Evolutionary conservation across 2,888 invertebrate genomes (phyloP), one percentile per base, ranked within the genome.

Genomic region (Tridacna gigas): DNA sequence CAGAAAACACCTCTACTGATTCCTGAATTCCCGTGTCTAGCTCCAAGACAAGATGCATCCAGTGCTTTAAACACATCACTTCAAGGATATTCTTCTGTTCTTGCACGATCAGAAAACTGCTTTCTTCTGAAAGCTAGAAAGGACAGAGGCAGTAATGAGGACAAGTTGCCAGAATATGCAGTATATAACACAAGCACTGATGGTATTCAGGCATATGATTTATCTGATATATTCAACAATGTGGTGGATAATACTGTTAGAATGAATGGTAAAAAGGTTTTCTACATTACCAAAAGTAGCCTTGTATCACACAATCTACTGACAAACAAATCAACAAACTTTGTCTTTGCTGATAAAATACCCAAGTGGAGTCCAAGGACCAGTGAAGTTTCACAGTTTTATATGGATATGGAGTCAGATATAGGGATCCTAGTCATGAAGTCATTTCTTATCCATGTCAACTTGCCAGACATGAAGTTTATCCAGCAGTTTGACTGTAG

Each of bases 21-120:
- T n/a, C 93, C 93, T 26, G 77, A 84, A 18, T 91, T 89, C 71
- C 88, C 91, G 28, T 91, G 92, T 78, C 80, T 93, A 26, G 89
- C 91, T 11, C 80, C 89, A 1, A 86, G 90, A 45, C 66, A 76
- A 20, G 88, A 88, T 83, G 76, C 73, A 3, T 88, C 89, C 12
- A 73, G 78, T 77, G 89, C 90, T 20, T 69, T 87, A 5, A 61
- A 74, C 4, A 66, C 86, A 13, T 80, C 86, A 22, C 61, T 84
- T 15, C 73, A 84, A n/a, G 88, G 83, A 9, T 75, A 79, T 18
- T 78, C 83, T 22, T 60, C 81, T 12, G 82, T 90, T 48, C n/a
- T 86, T 0, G 65, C 83, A 3, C 28, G 66, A 0, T 80, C 84
- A 65, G 69, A 61, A 60, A 84, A 88, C 22, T 47, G 60, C 15